Conservation (phyloP, 2,888 invertebrate species). For the Hypena proboscidalis region DNA sequence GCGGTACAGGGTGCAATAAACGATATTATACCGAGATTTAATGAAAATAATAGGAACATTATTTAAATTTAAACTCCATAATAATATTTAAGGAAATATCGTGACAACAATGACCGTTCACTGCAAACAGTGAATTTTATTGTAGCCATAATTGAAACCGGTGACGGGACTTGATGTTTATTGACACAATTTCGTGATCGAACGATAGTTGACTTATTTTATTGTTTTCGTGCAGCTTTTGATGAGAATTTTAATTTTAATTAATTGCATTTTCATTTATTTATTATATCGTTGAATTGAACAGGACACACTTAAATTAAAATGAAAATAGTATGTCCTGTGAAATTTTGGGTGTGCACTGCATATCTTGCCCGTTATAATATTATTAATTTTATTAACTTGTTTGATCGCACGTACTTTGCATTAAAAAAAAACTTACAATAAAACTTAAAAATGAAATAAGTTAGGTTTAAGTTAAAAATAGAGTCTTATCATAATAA, state of each 20-base stretch:
- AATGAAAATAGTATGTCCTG: too few relatives aligned
- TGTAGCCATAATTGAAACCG: constrained; percentile 13
- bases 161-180: constrained; percentile 10
- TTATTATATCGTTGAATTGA: too few relatives aligned
- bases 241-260: not conserved
- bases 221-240: not conserved
- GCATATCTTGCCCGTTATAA: too few relatives aligned
- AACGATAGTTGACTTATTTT: constrained; percentile 1
- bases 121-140: constrained; percentile 11
- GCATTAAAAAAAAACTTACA: too few relatives aligned
- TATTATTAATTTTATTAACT: too few relatives aligned
- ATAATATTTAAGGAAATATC: constrained; percentile 7
- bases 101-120: constrained; percentile 1
- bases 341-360: too few relatives aligned
- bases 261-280: not conserved
- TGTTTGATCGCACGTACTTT: too few relatives aligned
- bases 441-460: too few relatives aligned
- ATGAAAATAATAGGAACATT: constrained; percentile 5
- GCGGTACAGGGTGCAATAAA: not conserved
- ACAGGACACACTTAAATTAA: too few relatives aligned
- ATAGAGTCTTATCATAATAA: too few relatives aligned
- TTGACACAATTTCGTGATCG: constrained; percentile 1
- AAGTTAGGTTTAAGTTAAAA: too few relatives aligned
- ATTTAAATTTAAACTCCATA: constrained; percentile 7
- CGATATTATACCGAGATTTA: not conserved